Evolutionary conservation across 2,797 vertebrate genomes (phyloP).

Genomic region (Pygocentrus nattereri): DNA sequence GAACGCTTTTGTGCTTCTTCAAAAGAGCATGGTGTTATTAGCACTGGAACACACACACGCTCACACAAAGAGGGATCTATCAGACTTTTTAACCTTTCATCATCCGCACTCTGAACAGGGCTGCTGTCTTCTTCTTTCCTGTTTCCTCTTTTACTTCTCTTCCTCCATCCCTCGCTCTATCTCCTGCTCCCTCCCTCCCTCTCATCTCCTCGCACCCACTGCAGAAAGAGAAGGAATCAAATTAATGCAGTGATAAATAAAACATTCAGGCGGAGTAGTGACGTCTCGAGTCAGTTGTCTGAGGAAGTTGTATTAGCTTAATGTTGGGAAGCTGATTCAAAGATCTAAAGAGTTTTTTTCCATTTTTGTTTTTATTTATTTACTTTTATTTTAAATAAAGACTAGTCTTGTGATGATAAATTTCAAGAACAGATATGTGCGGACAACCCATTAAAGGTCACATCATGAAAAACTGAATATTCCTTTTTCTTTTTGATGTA

Average conservation of each 20-base stretch:
- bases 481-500: too few relatives aligned
- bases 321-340: not conserved
- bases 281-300: not conserved
- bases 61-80: slow-evolving; percentile 68
- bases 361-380: not conserved
- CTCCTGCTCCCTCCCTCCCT: slow-evolving; percentile 8
- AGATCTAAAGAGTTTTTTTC: too few relatives aligned
- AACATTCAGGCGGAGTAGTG: slow-evolving; percentile 37
- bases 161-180: slow-evolving; percentile 6
- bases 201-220: slow-evolving; percentile 31
- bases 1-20: slow-evolving; percentile 71
- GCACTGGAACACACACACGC: slow-evolving; percentile 19
- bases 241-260: slow-evolving; percentile 67
- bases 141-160: slow-evolving; percentile 38
- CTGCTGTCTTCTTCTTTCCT: slow-evolving; percentile 69
- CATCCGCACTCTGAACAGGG: slow-evolving; percentile 64
- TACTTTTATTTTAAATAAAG: not conserved
- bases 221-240: slow-evolving; percentile 51
- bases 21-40: slow-evolving; percentile 53
- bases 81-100: slow-evolving; percentile 76
- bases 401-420: too few relatives aligned
- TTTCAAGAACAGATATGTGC: too few relatives aligned
- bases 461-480: too few relatives aligned
- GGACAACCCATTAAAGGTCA: too few relatives aligned
- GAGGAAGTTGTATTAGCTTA: not conserved